Base-by-base conservation (phyloP, 1,140 invertebrate genomes). In the Drosophila malerkotliana region DNA sequence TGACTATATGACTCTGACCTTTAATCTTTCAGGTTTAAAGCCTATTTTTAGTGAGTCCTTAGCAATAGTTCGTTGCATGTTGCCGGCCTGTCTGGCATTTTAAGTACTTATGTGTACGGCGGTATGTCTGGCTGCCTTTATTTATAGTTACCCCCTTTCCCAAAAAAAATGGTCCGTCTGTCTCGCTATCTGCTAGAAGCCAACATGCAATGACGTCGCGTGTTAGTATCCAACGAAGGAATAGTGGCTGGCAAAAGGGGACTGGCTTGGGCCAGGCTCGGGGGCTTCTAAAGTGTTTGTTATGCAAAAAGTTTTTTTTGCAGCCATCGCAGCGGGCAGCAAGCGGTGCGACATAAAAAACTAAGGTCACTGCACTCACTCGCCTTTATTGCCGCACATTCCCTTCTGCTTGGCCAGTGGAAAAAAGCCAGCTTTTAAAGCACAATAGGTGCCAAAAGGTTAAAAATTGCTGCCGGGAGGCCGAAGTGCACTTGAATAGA, bases 31-130 rank as follows among this genome's bases (percentile, higher is more conserved):
- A 5, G 18, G 1, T 30, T 63, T 51, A 63, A 63, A 63, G 45
- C 12, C 34, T 37, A n/a, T 0, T 0, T 28, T 21, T 28, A 3
- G 7, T 12, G 15, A 55, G 76, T 48, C 44, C 7, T 44, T 21
- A 0, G 18, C 44, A 2, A 12, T 71, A 69, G 83, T 79, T 87
- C 82, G 83, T 88, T 83, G 79, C 83, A 88, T 88, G 83, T 88
- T 88, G 83, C 83, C 83, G 58, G 61, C 54, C 79, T 88, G 83
- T 88, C 83, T 88, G 83, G 79, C 83, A 77, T 79, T 88, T 88
- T 77, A 82, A 82, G 78, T 74, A 78, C 74, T 85, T 75, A 72
- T 82, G 69, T 72, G 52, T 45, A 69, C 51, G 69, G 52, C 34
- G 9, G 14, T 54, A n/a, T 72, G 54, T 49, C 21, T 61, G 52